Evolutionary conservation across 2,797 vertebrate species (phyloP).

Genomic region (Lepidocolaptes lacrymiger): DNA sequence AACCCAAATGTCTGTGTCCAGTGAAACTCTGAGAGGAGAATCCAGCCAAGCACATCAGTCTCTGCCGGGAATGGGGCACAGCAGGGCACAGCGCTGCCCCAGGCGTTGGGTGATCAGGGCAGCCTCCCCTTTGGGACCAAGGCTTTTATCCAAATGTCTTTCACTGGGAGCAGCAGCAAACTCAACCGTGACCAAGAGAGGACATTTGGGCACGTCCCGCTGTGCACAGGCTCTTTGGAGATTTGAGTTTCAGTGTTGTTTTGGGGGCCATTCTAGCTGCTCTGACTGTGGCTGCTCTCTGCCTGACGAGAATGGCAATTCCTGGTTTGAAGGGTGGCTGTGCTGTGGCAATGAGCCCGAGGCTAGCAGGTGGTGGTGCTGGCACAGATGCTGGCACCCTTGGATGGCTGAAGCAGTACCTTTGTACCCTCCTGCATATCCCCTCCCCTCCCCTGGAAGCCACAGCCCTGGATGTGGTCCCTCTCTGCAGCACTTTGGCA

Average conservation of each 20-base stretch:
- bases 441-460: not conserved
- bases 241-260: not conserved
- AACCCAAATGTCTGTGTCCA: not conserved
- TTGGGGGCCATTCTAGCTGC: not conserved
- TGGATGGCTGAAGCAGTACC: not conserved
- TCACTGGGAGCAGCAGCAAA: not conserved
- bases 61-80: not conserved
- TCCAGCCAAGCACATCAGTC: not conserved
- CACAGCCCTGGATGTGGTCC: rapidly evolving
- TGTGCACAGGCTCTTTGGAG: not conserved
- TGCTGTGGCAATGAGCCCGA: not conserved
- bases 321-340: not conserved
- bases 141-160: not conserved
- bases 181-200: not conserved
- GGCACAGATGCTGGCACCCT: rapidly evolving
- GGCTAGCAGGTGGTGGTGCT: not conserved
- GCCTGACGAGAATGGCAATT: not conserved
- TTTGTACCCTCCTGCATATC: not conserved
- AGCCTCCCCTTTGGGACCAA: not conserved
- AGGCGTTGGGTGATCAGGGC: not conserved
- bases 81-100: not conserved
- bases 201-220: not conserved
- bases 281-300: not conserved
- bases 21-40: not conserved
- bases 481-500: not conserved